Evolutionary conservation across 2,113 vertebrate genomes (phyloP).

Genomic region (Tupaia chinensis): DNA sequence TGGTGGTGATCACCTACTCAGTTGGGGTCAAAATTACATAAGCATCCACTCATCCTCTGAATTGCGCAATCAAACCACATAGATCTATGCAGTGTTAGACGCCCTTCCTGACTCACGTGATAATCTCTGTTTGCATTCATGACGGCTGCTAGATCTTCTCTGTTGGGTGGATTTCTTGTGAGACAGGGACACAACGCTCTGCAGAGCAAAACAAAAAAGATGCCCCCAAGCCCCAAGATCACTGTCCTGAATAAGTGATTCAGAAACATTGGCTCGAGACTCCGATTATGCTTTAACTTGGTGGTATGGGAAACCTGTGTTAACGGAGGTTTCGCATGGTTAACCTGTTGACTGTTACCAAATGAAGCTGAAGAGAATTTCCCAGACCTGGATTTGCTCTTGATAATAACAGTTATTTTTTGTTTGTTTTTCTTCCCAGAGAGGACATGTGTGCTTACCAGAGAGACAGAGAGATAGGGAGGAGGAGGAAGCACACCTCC

Average conservation of each 20-base stretch:
- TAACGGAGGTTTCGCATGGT: neutral
- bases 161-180: slow-evolving; percentile 9
- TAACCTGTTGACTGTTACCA: neutral
- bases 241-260: accelerated
- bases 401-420: neutral
- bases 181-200: slow-evolving; percentile 85
- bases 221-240: neutral
- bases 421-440: too few relatives aligned
- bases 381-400: neutral
- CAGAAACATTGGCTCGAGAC: neutral
- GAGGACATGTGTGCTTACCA: too few relatives aligned
- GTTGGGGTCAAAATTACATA: neutral
- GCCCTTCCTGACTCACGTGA: slow-evolving; percentile 83
- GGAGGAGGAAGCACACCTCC: too few relatives aligned
- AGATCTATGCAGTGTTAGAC: neutral
- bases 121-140: slow-evolving; percentile 83
- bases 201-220: slow-evolving; percentile 49
- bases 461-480: too few relatives aligned
- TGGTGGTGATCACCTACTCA: neutral
- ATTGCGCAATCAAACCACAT: neutral
- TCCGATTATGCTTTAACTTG: neutral
- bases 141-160: slow-evolving; percentile 59
- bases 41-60: neutral
- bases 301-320: neutral
- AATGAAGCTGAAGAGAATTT: neutral